Evolutionary conservation across 92 coral and sea anemone species (phyloP).

Genomic region (Epizoanthus ramosus): DNA sequence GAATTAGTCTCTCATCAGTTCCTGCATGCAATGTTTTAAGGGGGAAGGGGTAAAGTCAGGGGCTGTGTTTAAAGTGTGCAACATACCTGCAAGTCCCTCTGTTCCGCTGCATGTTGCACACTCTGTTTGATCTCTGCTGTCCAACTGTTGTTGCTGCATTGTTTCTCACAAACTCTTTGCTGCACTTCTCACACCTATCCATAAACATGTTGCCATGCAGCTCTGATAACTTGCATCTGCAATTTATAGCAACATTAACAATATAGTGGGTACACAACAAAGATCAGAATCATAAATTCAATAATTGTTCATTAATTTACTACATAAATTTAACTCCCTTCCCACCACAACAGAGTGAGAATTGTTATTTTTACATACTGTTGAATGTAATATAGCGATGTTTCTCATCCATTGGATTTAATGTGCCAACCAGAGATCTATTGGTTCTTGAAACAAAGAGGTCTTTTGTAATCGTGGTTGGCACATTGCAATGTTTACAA

Average conservation of each 20-base stretch:
- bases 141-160: slow-evolving; percentile 82
- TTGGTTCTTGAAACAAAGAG: too few relatives aligned
- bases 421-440: too few relatives aligned
- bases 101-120: slow-evolving; percentile 70
- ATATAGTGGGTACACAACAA: not conserved
- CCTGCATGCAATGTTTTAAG: not conserved
- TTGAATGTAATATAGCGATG: too few relatives aligned
- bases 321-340: too few relatives aligned
- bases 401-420: too few relatives aligned
- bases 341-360: too few relatives aligned
- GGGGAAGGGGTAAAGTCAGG: not conserved
- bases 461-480: too few relatives aligned
- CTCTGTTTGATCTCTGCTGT: slow-evolving; percentile 72
- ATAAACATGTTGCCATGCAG: slow-evolving; percentile 99
- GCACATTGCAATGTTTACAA: too few relatives aligned
- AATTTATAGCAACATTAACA: slow-evolving; percentile 15
- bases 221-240: slow-evolving; percentile 87
- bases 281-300: not conserved
- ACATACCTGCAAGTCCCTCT: slow-evolving; percentile 88
- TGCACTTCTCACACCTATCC: slow-evolving; percentile 95
- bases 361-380: too few relatives aligned
- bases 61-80: not conserved
- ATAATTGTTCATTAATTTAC: too few relatives aligned
- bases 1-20: not conserved
- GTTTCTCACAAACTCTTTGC: slow-evolving; percentile 74